These are phyloP conservation scores for Bombyx mandarina DNA, from an alignment of 1,140 invertebrate genomes.

Conservation along the genomic window DNA sequence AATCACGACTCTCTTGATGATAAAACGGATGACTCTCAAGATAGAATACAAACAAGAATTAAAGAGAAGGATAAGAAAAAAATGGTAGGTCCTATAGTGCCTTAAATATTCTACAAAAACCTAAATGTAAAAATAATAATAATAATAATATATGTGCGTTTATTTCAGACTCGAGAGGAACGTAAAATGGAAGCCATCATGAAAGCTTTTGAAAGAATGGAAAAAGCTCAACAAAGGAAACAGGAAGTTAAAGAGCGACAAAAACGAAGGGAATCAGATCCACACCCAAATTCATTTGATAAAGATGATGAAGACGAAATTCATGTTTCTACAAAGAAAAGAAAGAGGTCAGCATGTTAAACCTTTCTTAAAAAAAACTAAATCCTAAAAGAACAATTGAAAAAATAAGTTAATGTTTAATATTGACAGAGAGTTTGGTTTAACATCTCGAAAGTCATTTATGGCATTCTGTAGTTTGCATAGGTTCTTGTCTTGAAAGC, in stretches of 20 bases:
- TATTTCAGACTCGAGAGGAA: constrained; percentile 87
- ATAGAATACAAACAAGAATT: constrained; percentile 69
- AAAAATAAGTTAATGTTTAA: too few relatives aligned
- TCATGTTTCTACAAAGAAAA: constrained; percentile 50
- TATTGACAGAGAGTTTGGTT: too few relatives aligned
- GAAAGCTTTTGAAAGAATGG: constrained; percentile 90
- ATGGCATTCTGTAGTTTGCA: too few relatives aligned
- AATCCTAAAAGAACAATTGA: background rate
- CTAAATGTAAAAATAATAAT: background rate
- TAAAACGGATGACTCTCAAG: constrained; percentile 68
- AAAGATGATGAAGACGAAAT: constrained; percentile 64
- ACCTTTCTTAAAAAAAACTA: background rate
- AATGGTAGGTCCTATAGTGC: constrained; percentile 50
- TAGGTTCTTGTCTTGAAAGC: too few relatives aligned
- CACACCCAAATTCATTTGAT: constrained; percentile 56
- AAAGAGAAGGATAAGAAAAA: constrained; percentile 69
- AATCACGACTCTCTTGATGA: constrained; percentile 53
- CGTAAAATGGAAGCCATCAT: constrained; percentile 97
- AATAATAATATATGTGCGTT: constrained; percentile 2
- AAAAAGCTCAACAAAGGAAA: constrained; percentile 84
- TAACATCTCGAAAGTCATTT: too few relatives aligned
- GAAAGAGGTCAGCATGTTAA: constrained; percentile 59
- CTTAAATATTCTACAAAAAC: too few relatives aligned
- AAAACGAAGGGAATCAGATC: constrained; percentile 69
- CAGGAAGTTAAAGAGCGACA: constrained; percentile 76